Conservation (phyloP, 2,797 vertebrate genomes). For the Chiloscyllium punctatum region DNA sequence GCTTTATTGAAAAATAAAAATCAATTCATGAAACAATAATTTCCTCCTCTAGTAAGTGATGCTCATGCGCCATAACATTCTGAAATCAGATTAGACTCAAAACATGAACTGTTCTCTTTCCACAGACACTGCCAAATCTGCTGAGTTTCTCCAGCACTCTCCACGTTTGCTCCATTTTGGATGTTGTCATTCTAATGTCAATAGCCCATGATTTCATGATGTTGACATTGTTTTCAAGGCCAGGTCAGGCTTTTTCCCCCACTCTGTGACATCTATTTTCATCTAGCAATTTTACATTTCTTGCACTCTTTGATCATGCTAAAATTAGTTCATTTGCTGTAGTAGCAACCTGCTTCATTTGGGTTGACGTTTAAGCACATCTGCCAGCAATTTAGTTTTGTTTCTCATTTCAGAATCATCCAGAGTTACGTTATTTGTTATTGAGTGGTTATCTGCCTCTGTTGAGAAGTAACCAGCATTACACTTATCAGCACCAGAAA, state of each 20-base stretch:
- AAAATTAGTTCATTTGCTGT: conserved; percentile 4
- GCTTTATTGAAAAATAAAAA: no score
- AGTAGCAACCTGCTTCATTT: neutral
- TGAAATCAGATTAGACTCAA: no score
- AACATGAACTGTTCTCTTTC: no score
- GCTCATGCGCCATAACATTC: neutral
- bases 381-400: neutral
- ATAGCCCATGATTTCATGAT: neutral
- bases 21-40: neutral
- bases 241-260: neutral
- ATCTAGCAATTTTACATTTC: neutral
- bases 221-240: neutral
- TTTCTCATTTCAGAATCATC: conserved; percentile 19
- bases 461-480: neutral
- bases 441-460: neutral
- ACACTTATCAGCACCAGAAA: neutral
- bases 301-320: neutral
- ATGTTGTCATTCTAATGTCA: neutral
- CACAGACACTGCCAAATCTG: no score
- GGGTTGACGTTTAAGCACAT: neutral
- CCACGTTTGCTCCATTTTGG: neutral
- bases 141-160: no score
- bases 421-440: neutral
- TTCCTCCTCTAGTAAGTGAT: neutral
- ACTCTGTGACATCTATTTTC: neutral